Percentiles rank a stretch among this genome's conserved stretches.
Evolutionary conservation across 2,797 vertebrate genomes (phyloP).

Genomic region (Molothrus ater): DNA sequence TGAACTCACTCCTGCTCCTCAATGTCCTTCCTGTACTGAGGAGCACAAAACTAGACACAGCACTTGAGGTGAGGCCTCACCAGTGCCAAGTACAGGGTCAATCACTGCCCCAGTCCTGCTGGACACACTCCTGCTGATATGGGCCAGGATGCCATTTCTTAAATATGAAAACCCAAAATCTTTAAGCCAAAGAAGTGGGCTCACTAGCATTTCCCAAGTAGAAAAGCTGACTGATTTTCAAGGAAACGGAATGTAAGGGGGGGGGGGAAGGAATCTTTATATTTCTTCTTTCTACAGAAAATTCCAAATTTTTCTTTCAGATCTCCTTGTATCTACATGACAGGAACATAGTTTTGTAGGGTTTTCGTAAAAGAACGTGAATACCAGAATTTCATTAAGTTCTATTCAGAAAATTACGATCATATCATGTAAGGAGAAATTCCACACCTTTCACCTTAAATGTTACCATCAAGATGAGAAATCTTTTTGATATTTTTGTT

Average conservation of each 20-base stretch:
- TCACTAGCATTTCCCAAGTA: neutral
- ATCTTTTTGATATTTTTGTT: neutral
- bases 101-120: neutral
- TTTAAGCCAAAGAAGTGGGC: neutral
- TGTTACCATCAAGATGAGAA: neutral
- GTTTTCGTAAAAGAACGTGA: neutral
- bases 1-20: neutral
- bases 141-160: neutral
- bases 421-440: neutral
- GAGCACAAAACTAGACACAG: neutral
- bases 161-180: neutral
- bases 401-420: neutral
- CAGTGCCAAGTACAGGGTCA: rapidly evolving
- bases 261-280: rapidly evolving
- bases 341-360: neutral
- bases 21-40: neutral
- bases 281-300: neutral
- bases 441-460: neutral
- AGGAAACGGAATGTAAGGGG: neutral
- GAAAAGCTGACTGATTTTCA: neutral
- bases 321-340: neutral
- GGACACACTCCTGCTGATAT: neutral
- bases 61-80: neutral
- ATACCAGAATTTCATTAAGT: neutral
- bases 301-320: neutral